A percentile compares a stretch with the other conserved stretches of the same genome.
Conservation (phyloP, 2,113 vertebrate genomes). For the Bungarus multicinctus region DNA sequence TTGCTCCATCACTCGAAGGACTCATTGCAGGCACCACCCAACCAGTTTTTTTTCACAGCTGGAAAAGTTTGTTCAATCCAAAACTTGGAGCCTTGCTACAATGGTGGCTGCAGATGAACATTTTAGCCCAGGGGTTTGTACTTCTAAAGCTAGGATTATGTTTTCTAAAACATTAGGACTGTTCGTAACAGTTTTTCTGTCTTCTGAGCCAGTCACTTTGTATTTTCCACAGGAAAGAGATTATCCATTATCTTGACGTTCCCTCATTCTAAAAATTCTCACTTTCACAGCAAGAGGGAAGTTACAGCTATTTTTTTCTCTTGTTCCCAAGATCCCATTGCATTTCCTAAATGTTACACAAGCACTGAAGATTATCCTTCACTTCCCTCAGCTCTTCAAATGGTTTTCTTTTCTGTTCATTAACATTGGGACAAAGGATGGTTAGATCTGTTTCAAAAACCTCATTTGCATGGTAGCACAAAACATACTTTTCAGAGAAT, state of each 20-base stretch:
- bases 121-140: not conserved
- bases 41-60: not conserved
- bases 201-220: not conserved
- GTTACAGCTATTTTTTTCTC: not conserved
- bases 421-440: not conserved
- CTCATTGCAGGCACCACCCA: not conserved
- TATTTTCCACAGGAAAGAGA: not conserved
- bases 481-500: not conserved
- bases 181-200: not conserved
- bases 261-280: not conserved
- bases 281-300: not conserved
- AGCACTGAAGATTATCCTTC: not conserved
- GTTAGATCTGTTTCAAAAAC: not conserved
- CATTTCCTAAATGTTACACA: not conserved
- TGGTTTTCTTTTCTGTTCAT: not conserved
- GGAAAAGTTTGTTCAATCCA: not conserved
- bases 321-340: not conserved
- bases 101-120: not conserved
- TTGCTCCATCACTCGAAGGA: not conserved
- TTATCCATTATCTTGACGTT: not conserved
- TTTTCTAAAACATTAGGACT: not conserved
- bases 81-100: not conserved
- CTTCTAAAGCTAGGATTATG: not conserved
- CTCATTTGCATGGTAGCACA: not conserved
- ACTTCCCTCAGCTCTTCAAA: not conserved